A percentile compares a stretch with the other conserved stretches of the same genome.
Evolutionary conservation across 1,140 invertebrate species (phyloP).

Genomic region (Spodoptera litura): DNA sequence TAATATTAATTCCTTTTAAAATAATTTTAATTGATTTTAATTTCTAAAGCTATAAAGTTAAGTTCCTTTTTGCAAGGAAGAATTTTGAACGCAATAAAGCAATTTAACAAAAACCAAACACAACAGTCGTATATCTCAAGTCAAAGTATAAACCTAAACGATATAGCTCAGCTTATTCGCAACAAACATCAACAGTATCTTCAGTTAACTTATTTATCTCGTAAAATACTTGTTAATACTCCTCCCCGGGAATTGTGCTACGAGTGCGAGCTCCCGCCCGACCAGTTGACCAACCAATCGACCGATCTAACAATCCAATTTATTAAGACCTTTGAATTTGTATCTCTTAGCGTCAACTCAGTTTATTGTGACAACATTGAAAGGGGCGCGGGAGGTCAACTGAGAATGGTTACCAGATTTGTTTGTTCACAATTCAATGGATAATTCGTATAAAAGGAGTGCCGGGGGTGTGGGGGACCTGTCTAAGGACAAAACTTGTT

Average conservation of each 20-base stretch:
- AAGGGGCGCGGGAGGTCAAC: conserved; percentile 52
- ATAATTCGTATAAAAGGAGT: conserved; percentile 62
- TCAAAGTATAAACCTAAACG: conserved; percentile 33
- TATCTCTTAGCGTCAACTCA: conserved; percentile 53
- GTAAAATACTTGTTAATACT: conserved; percentile 84
- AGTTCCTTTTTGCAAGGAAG: neutral
- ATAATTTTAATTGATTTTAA: too few relatives aligned
- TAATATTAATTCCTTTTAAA: too few relatives aligned
- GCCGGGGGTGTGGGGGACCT: conserved; percentile 58
- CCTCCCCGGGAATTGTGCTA: conserved; percentile 66
- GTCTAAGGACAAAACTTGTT: conserved; percentile 82
- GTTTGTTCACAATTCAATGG: conserved; percentile 66
- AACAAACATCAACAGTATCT: conserved; percentile 77
- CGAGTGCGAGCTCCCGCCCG: conserved; percentile 69
- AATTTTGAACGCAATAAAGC: neutral
- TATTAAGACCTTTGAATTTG: conserved; percentile 63
- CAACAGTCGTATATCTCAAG: conserved; percentile 1
- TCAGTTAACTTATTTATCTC: conserved; percentile 84
- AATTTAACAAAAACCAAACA: conserved; percentile 6
- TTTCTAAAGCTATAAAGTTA: too few relatives aligned
- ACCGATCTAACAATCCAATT: conserved; percentile 63
- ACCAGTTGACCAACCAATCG: conserved; percentile 59
- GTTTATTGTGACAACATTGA: conserved; percentile 44
- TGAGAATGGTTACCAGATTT: conserved; percentile 55
- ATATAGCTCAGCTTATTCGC: conserved; percentile 33